Evolutionary conservation across 1,140 invertebrate genomes (phyloP).

Genomic region (Batillaria attramentaria): DNA sequence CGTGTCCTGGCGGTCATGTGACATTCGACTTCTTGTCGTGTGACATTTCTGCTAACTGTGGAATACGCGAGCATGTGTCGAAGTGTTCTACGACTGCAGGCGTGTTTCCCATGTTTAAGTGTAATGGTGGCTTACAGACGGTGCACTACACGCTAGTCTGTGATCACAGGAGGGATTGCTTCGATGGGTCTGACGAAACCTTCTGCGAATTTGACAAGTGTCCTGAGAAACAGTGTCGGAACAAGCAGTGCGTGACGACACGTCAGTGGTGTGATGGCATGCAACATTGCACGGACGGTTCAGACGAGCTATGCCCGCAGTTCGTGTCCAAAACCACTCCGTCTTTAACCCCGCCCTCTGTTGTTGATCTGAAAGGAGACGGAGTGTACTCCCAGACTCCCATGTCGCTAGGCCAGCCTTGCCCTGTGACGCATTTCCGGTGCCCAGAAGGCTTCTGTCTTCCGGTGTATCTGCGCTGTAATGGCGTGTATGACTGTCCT

Average conservation of each 20-base stretch:
- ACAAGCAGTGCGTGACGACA: conserved; percentile 3
- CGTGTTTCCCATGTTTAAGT: neutral
- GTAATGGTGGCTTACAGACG: neutral
- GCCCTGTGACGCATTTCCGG: neutral
- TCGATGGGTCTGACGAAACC: neutral
- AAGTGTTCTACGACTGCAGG: too few relatives aligned
- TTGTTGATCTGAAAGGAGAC: too few relatives aligned
- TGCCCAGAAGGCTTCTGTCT: conserved; percentile 1
- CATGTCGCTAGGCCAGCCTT: too few relatives aligned
- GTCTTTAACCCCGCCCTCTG: too few relatives aligned
- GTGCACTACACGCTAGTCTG: conserved; percentile 23
- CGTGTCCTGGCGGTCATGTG: neutral
- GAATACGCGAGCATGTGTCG: too few relatives aligned
- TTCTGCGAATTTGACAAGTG: conserved; percentile 2
- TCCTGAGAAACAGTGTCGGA: neutral
- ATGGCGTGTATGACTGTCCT: conserved; percentile 9
- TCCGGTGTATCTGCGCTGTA: neutral
- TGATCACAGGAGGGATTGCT: conserved; percentile 11
- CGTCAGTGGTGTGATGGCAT: neutral
- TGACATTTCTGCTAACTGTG: neutral
- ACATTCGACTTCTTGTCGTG: neutral
- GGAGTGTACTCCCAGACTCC: too few relatives aligned
- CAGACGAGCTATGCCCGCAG: too few relatives aligned
- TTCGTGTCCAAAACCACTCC: too few relatives aligned
- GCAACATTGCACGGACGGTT: neutral